Percentiles rank a stretch among this genome's conserved stretches.
phyloP scores from a whole-genome alignment of 2,797 vertebrate genomes.

The Australoheros facetus region DNA sequence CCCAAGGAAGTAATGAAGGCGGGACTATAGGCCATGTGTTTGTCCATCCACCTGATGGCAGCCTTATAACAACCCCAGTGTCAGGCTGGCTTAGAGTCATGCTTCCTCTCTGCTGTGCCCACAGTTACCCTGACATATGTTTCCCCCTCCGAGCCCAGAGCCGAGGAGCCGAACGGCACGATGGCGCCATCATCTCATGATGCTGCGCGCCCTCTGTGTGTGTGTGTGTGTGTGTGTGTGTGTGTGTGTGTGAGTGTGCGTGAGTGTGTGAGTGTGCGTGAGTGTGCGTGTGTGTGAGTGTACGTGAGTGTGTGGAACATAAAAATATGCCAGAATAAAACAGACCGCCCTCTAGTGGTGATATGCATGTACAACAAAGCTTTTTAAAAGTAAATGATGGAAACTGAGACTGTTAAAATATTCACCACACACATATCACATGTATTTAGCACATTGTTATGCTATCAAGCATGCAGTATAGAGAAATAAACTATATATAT shows the following conservation, averaged over 20 bases:
- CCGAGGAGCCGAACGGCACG: slow-evolving; percentile 20
- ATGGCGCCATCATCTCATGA: slow-evolving; percentile 29
- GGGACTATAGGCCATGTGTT: slow-evolving; percentile 49
- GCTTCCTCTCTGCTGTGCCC: slow-evolving; percentile 8
- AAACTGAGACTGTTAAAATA: neutral
- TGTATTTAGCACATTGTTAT: too few species aligned
- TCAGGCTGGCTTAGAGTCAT: slow-evolving; percentile 62
- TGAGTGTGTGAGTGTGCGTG: too few species aligned
- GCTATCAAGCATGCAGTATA: too few species aligned
- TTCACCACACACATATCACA: too few species aligned
- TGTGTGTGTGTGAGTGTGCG: too few species aligned
- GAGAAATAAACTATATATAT: too few species aligned
- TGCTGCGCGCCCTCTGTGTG: neutral
- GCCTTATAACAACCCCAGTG: slow-evolving; percentile 60
- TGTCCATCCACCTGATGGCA: slow-evolving; percentile 64
- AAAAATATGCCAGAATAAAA: neutral
- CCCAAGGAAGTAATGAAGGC: slow-evolving; percentile 76
- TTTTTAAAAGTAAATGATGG: neutral
- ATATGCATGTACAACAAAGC: neutral
- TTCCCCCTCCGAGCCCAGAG: slow-evolving; percentile 11
- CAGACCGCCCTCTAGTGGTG: neutral
- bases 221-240: neutral
- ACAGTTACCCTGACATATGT: slow-evolving; percentile 35
- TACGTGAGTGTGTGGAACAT: neutral
- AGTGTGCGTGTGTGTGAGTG: too few species aligned